phyloP scores from a whole-genome alignment of 2,888 invertebrate species.

The Amaurobius ferox region DNA sequence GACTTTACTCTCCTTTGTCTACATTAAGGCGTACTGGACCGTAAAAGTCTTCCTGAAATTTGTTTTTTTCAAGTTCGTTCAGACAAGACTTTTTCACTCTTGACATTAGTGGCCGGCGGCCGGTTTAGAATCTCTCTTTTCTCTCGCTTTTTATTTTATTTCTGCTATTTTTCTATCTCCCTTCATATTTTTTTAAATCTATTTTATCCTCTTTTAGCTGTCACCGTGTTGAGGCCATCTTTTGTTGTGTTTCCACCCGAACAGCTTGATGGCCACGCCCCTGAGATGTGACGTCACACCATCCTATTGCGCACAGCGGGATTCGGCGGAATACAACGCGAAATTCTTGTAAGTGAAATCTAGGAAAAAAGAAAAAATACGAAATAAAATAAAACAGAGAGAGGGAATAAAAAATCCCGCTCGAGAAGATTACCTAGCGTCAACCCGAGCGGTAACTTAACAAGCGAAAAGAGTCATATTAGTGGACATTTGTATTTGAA shows the following conservation, averaged over 20 bases:
- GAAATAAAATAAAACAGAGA: conserved; percentile 13
- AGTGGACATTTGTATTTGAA: conserved; percentile 47
- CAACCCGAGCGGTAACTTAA: conserved; percentile 24
- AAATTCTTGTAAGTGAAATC: conserved; percentile 57
- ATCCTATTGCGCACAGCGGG: conserved; percentile 57
- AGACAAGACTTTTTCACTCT: conserved; percentile 23
- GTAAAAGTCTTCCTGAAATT: conserved; percentile 18
- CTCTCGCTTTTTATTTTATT: conserved; percentile 4
- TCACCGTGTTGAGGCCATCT: conserved; percentile 30
- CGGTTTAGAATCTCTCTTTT: conserved; percentile 30
- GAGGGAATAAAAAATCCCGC: conserved; percentile 26
- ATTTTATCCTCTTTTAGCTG: conserved; percentile 58
- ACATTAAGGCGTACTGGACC: conserved; percentile 28
- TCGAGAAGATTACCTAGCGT: conserved; percentile 45
- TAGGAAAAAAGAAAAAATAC: conserved; percentile 20
- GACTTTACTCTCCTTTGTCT: conserved; percentile 30
- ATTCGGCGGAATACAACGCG: conserved; percentile 23
- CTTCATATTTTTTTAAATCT: conserved; percentile 53
- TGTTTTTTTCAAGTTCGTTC: conserved; percentile 5
- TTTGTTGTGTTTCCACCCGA: conserved; percentile 57
- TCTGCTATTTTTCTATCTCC: conserved; percentile 24
- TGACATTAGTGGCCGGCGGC: conserved; percentile 45
- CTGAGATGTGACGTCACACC: conserved; percentile 52
- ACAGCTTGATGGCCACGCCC: conserved; percentile 47
- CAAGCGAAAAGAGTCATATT: conserved; percentile 28